phyloP scores from a whole-genome alignment of 2,888 invertebrate genomes.

The Alviniconcha strummeri region DNA sequence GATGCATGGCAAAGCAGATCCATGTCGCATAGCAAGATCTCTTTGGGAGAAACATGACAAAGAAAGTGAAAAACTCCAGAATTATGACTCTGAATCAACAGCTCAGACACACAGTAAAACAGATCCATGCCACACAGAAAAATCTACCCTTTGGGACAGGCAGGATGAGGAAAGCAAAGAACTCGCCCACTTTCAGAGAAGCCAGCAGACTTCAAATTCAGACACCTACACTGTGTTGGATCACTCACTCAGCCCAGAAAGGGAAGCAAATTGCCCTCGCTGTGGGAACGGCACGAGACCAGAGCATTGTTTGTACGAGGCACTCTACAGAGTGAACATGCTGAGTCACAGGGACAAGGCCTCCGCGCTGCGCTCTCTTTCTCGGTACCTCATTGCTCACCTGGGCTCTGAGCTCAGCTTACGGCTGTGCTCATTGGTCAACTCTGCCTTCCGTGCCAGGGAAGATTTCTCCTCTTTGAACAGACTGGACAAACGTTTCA shows the following conservation, averaged over 20 bases:
- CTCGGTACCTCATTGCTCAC: conserved; percentile 19
- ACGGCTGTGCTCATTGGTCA: not conserved
- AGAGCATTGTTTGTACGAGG: conserved; percentile 12
- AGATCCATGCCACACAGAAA: no score
- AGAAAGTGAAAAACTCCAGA: not conserved
- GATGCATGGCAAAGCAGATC: no score
- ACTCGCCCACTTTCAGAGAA: no score
- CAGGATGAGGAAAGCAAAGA: no score
- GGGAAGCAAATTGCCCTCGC: not conserved
- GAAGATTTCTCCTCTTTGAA: conserved; percentile 17
- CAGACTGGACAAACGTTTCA: not conserved
- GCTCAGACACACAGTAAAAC: no score
- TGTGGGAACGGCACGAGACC: not conserved
- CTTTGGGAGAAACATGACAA: not conserved
- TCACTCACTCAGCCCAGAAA: not conserved
- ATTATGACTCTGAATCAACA: no score
- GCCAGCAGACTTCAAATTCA: not conserved
- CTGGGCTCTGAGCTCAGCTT: conserved; percentile 17
- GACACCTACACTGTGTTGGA: not conserved
- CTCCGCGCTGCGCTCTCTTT: conserved; percentile 2
- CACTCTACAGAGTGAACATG: not conserved
- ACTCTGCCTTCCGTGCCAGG: not conserved
- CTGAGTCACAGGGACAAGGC: not conserved
- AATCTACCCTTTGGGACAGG: no score
- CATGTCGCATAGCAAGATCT: no score